These are phyloP conservation scores for Pseudorectes ferrugineus DNA, from an alignment of 2,113 vertebrate genomes.

Conservation along the genomic window DNA sequence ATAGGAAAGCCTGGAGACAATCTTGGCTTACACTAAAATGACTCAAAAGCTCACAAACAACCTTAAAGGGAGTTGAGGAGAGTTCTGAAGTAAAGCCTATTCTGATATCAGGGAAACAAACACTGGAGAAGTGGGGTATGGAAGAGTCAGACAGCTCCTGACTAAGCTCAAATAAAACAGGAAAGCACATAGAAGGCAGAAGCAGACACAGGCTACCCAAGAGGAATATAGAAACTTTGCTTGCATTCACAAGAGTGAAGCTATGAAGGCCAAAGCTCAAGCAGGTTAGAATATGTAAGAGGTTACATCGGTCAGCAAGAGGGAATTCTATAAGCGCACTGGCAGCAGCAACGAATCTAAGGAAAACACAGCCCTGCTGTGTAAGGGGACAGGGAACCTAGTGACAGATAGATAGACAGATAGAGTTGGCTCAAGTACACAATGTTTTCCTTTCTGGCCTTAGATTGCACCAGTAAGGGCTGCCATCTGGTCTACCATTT, in stretches of 20 bases:
- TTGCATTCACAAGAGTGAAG: background rate
- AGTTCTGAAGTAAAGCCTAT: background rate
- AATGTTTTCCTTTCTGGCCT: background rate
- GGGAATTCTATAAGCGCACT: background rate
- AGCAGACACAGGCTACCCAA: background rate
- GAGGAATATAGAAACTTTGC: background rate
- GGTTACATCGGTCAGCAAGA: background rate
- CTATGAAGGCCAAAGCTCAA: background rate
- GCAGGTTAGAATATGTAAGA: background rate
- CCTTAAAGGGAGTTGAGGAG: background rate
- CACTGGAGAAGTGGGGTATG: rapidly evolving
- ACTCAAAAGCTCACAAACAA: background rate
- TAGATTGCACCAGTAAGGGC: background rate
- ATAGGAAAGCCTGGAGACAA: background rate
- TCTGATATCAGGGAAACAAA: background rate
- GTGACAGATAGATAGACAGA: background rate
- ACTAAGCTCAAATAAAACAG: background rate
- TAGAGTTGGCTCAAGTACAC: background rate
- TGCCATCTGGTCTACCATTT: background rate
- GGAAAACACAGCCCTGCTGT: background rate
- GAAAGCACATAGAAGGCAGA: background rate
- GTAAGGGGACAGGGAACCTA: rapidly evolving
- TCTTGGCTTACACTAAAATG: background rate
- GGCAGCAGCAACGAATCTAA: background rate
- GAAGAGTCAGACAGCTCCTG: background rate